These are phyloP conservation scores for Diplolepis rosae DNA, from an alignment of 2,888 invertebrate genomes.

Conservation along the genomic window DNA sequence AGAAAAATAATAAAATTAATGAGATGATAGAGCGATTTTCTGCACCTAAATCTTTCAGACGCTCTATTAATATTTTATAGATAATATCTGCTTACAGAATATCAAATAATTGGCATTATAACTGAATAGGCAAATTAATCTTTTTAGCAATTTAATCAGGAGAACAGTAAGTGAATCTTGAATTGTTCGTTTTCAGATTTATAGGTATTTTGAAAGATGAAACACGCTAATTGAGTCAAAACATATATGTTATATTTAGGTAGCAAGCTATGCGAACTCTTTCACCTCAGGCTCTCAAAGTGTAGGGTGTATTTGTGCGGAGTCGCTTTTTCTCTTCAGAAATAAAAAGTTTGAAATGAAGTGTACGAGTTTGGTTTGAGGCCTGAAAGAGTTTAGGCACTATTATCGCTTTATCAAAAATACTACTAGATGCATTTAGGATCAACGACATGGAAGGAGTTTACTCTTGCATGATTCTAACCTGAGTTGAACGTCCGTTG, in stretches of 20 bases:
- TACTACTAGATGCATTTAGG: conserved; percentile 49
- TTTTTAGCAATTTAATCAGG: too few relatives aligned
- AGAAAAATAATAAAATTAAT: background rate
- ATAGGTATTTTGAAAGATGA: too few relatives aligned
- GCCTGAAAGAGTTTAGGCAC: conserved; percentile 31
- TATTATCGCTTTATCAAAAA: conserved; percentile 37
- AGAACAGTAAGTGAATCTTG: too few relatives aligned
- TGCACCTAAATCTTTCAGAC: conserved; percentile 18
- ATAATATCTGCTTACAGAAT: too few relatives aligned
- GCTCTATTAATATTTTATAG: too few relatives aligned
- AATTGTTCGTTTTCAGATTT: too few relatives aligned
- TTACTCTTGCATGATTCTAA: conserved; percentile 66
- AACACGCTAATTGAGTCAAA: too few relatives aligned
- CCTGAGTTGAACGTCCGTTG: conserved; percentile 70
- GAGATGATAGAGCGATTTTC: background rate
- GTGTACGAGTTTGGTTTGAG: conserved; percentile 26
- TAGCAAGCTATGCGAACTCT: background rate
- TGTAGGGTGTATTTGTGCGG: too few relatives aligned
- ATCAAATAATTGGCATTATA: too few relatives aligned
- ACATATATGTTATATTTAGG: too few relatives aligned
- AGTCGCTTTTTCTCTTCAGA: background rate
- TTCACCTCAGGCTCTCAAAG: too few relatives aligned
- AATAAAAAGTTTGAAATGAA: background rate
- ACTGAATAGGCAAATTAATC: too few relatives aligned
- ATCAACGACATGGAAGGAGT: conserved; percentile 53